These are phyloP conservation scores for Cephus pygmeus DNA, from an alignment of 2,888 invertebrate species.

Conservation along the genomic window DNA sequence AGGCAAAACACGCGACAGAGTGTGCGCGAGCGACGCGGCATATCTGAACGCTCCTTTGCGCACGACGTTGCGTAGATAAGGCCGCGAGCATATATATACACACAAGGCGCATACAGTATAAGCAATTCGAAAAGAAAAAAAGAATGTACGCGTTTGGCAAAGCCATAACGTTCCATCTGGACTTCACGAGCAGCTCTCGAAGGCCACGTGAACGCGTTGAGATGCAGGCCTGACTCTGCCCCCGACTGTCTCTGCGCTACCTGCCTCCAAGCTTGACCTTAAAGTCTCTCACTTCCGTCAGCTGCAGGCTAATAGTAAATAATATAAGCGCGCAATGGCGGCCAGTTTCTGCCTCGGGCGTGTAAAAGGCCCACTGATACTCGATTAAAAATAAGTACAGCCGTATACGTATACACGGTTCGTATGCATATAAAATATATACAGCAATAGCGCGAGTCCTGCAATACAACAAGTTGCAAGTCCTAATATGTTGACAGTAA, in stretches of 20 bases:
- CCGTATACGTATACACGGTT: too few species aligned
- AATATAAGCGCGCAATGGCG: conserved; percentile 34
- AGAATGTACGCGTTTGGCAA: conserved; percentile 5
- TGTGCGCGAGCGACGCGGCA: too few species aligned
- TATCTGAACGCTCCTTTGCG: too few species aligned
- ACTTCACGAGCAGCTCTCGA: conserved; percentile 29
- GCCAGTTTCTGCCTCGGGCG: background rate
- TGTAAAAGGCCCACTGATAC: background rate
- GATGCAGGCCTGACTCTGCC: conserved; percentile 47
- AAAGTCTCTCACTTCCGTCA: conserved; percentile 60
- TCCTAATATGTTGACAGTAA: too few species aligned
- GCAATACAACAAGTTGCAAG: too few species aligned
- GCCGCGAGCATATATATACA: background rate
- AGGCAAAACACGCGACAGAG: too few species aligned
- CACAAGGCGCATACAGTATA: background rate
- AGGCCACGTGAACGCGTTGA: conserved; percentile 55
- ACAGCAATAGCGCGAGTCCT: too few species aligned
- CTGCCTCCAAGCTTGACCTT: conserved; percentile 54
- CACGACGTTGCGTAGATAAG: too few species aligned
- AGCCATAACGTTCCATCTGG: background rate
- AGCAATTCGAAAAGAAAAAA: background rate
- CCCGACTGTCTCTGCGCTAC: too few species aligned
- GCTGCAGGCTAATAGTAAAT: conserved; percentile 60
- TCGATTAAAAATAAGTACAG: background rate
- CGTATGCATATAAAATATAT: background rate